Evolutionary conservation across 1,140 invertebrate species (phyloP), one percentile per base, ranked within the genome.

Genomic region (Subanguina moxae): DNA sequence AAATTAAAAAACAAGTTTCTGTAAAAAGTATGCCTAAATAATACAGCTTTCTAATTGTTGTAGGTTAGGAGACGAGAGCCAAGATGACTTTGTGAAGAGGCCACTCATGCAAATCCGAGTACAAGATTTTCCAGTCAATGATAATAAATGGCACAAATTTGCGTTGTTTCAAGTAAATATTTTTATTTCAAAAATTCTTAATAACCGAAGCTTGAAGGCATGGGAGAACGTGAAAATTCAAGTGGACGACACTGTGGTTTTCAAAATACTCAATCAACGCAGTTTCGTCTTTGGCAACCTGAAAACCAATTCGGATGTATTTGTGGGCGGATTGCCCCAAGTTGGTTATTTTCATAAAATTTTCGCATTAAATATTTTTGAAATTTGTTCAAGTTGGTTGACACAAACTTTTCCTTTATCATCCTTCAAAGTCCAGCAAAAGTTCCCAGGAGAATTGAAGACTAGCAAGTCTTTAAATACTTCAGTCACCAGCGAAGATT

Each of bases 291-390:
- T 93, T 82, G 91, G 91, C 1, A 88, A 90, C 76, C 88, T 91
- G 72, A 85, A 86, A 0, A 89, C 88, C 52, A 93, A 93, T 83
- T 92, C 90, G 5, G 90, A 91, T 83, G 90, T 94, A 27, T 94
- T 91, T 83, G 87, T 95, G 57, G 92, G 92, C 8, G 92, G 92
- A 9, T 89, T 94, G 86, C 92, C 92, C 87, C 65, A 91, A 89
- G 88, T 93, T 92, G 82, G 90, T 90, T 19, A 13, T 27, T 19
- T 15, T 1, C 17, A 25, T 67, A n/a, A n/a, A n/a, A n/a, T n/a
- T 52, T 68, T 38, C 43, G 38, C 23, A 27, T 27, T 9, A 32
- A 25, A 30, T 63, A 38, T 63, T 63, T 38, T 30, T 25, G 1
- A 57, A 57, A 42, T 62, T 62, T 56, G 15, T 19, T 15, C 59